A percentile compares a stretch with the other conserved stretches of the same genome.
These are phyloP conservation scores for Drosophila repletoides DNA, from an alignment of 1,140 invertebrate species.

Conservation along the genomic window DNA sequence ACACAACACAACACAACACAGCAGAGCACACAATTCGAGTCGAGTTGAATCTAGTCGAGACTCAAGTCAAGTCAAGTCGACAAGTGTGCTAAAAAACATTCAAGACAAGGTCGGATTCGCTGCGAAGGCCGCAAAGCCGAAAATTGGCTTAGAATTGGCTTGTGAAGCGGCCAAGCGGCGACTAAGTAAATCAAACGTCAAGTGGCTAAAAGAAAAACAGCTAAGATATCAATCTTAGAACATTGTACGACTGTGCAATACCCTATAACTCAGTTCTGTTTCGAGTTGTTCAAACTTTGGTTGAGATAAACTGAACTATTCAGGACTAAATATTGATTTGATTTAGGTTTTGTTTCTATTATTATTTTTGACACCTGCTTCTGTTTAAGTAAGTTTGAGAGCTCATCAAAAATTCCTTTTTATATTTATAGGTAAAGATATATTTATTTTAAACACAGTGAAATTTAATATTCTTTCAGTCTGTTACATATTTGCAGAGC, in stretches of 20 bases:
- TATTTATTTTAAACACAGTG: too few relatives aligned
- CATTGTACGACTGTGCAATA: neutral
- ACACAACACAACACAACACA: constrained; percentile 4
- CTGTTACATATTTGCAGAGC: too few relatives aligned
- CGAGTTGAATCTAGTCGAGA: neutral
- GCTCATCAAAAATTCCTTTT: too few relatives aligned
- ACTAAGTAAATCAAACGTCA: constrained; percentile 59
- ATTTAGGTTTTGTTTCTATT: too few relatives aligned
- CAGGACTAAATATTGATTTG: too few relatives aligned
- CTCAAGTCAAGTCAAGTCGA: constrained; percentile 21
- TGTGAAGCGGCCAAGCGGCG: constrained; percentile 59
- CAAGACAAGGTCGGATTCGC: constrained; percentile 52
- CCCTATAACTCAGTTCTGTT: neutral
- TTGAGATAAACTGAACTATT: too few relatives aligned
- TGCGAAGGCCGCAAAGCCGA: constrained; percentile 39
- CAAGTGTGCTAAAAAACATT: constrained; percentile 67
- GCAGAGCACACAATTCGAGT: constrained; percentile 13
- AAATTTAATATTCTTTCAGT: too few relatives aligned
- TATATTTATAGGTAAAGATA: too few relatives aligned
- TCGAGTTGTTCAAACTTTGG: too few relatives aligned
- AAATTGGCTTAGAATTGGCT: constrained; percentile 80
- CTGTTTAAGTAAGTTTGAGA: too few relatives aligned
- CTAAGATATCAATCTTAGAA: neutral
- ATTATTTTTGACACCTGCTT: too few relatives aligned
- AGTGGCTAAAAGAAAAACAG: constrained; percentile 42